These are phyloP conservation scores for Caenorhabditis inopinata DNA, from an alignment of 1,140 invertebrate species.

Conservation along the genomic window DNA sequence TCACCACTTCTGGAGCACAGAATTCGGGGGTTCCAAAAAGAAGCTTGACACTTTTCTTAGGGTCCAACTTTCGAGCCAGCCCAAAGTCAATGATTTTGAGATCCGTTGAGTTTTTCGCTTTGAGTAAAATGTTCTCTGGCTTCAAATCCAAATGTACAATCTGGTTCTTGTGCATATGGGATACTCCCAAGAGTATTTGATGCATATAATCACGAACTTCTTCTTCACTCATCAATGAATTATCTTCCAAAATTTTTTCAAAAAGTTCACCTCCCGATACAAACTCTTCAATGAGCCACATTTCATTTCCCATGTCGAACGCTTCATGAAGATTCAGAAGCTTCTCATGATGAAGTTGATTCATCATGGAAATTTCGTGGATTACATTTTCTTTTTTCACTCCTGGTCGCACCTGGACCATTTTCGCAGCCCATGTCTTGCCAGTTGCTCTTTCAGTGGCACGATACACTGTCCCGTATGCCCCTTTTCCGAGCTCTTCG, in stretches of 20 bases:
- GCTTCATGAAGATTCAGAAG: slow-evolving; percentile 70
- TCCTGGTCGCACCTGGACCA: slow-evolving; percentile 51
- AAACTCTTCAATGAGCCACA: slow-evolving; percentile 70
- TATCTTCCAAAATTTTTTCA: slow-evolving; percentile 94
- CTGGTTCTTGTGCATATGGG: slow-evolving; percentile 89
- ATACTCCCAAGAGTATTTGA: slow-evolving; percentile 93
- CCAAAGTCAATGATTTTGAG: slow-evolving; percentile 98
- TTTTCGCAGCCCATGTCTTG: slow-evolving; percentile 49
- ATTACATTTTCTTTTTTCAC: slow-evolving; percentile 49
- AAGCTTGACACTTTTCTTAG: slow-evolving; percentile 84
- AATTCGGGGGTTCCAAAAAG: slow-evolving; percentile 98
- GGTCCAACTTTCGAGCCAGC: slow-evolving; percentile 85
- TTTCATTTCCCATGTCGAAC: slow-evolving; percentile 68
- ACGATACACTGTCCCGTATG: slow-evolving; percentile 49
- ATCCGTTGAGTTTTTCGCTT: slow-evolving; percentile 88
- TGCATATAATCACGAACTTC: slow-evolving; percentile 84
- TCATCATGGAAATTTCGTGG: slow-evolving; percentile 69
- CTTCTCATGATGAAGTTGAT: slow-evolving; percentile 68
- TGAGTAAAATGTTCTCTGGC: slow-evolving; percentile 95
- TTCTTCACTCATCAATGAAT: slow-evolving; percentile 87
- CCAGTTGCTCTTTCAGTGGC: slow-evolving; percentile 49
- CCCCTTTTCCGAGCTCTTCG: slow-evolving; percentile 49
- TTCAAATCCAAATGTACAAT: slow-evolving; percentile 95
- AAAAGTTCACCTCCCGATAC: slow-evolving; percentile 86
- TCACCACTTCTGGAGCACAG: slow-evolving; percentile 95